Percentiles rank a stretch among this genome's conserved stretches.
These are phyloP conservation scores for Tachuris rubrigastra DNA, from an alignment of 2,113 vertebrate genomes.

Conservation along the genomic window DNA sequence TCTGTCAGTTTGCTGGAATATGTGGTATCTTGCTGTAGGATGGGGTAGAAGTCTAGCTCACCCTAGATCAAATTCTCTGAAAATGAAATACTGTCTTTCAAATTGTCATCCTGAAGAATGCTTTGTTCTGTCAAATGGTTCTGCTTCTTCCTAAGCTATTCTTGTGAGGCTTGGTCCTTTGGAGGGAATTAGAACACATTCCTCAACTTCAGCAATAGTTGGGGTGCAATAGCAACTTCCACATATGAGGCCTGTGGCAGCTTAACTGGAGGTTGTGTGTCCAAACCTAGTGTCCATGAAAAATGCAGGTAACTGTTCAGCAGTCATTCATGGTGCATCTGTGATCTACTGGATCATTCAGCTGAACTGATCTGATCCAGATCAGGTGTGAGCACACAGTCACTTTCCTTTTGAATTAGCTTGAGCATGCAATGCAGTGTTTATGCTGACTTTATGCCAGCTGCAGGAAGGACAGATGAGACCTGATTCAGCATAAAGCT, in stretches of 20 bases:
- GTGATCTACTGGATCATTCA: slow-evolving; percentile 41
- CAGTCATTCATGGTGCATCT: not conserved
- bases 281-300: not conserved
- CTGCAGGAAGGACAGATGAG: slow-evolving; percentile 58
- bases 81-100: slow-evolving; percentile 43
- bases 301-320: not conserved
- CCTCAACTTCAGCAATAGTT: not conserved
- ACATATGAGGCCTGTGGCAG: not conserved
- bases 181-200: not conserved
- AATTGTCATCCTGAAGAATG: not conserved
- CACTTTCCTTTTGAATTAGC: slow-evolving; percentile 33
- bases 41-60: not conserved
- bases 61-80: not conserved
- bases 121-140: slow-evolving; percentile 7
- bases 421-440: not conserved
- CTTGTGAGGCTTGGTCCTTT: not conserved
- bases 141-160: not conserved
- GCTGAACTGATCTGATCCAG: not conserved
- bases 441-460: slow-evolving; percentile 57
- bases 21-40: not conserved
- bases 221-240: not conserved
- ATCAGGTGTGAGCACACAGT: slow-evolving; percentile 34
- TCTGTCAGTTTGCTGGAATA: not conserved
- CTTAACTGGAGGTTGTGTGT: not conserved
- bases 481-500: slow-evolving; percentile 66